phyloP scores from a whole-genome alignment of 2,113 vertebrate species.

The Carollia perspicillata region DNA sequence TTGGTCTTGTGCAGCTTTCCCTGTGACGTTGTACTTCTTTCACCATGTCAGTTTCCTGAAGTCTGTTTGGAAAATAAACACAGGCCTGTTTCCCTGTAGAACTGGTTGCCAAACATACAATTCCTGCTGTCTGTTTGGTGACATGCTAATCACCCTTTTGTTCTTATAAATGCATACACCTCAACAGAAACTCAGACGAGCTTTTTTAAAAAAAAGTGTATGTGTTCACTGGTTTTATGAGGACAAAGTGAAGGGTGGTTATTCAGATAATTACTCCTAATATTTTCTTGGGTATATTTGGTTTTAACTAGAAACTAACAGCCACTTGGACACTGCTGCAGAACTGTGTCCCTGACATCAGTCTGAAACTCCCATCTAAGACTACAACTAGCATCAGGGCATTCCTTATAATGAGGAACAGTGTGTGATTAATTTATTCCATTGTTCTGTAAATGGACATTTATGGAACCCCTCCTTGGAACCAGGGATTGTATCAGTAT shows the following conservation, averaged over 20 bases:
- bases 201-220: background rate
- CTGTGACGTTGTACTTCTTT: background rate
- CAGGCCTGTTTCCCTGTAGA: background rate
- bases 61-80: slow-evolving; percentile 44
- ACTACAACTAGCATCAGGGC: background rate
- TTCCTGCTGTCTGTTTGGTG: slow-evolving; percentile 7
- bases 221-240: background rate
- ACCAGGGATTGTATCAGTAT: background rate
- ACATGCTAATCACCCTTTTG: background rate
- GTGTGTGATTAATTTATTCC: no score
- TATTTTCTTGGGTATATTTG: background rate
- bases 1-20: background rate
- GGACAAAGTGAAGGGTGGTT: background rate
- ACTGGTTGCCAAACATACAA: background rate
- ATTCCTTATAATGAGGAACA: no score
- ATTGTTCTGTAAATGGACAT: background rate
- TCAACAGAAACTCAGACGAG: background rate
- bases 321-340: background rate
- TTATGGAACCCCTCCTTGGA: background rate
- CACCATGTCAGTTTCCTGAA: background rate
- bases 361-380: background rate
- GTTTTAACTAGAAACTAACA: slow-evolving; percentile 14
- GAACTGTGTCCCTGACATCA: background rate
- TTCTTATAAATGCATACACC: background rate
- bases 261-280: background rate